These are phyloP conservation scores for Monoplex corrugatus DNA, from an alignment of 2,888 invertebrate species.

Conservation along the genomic window DNA sequence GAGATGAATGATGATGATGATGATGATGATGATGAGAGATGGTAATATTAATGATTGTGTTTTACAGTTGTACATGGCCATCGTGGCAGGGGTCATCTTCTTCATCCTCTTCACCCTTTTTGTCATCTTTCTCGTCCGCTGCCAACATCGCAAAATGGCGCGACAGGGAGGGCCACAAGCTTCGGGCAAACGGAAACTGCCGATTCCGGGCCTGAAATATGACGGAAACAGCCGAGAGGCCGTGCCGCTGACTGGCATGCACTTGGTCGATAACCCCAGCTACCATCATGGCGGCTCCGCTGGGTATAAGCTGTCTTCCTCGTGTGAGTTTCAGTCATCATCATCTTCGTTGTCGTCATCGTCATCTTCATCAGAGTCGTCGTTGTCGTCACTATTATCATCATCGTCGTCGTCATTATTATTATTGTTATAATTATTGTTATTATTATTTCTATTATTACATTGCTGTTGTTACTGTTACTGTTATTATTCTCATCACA, in stretches of 20 bases:
- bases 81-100: constrained; percentile 44
- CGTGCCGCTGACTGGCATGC: constrained; percentile 64
- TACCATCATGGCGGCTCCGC: constrained; percentile 54
- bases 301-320: not conserved
- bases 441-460: too few relatives aligned
- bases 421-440: too few relatives aligned
- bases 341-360: too few relatives aligned
- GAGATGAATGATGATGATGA: not conserved
- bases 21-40: too few relatives aligned
- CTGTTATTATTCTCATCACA: too few relatives aligned
- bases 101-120: constrained; percentile 47
- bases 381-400: too few relatives aligned
- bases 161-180: constrained; percentile 45
- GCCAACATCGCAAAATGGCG: constrained; percentile 50
- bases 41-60: not conserved
- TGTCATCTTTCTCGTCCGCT: constrained; percentile 49
- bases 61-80: constrained; percentile 55
- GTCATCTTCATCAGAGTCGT: too few relatives aligned
- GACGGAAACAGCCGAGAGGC: constrained; percentile 54
- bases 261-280: constrained; percentile 68
- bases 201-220: constrained; percentile 49
- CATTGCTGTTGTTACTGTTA: too few relatives aligned
- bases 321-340: constrained; percentile 39
- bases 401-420: too few relatives aligned
- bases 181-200: constrained; percentile 50